Conservation (phyloP, 2,888 invertebrate genomes). For the Drosophila buzzatii region DNA sequence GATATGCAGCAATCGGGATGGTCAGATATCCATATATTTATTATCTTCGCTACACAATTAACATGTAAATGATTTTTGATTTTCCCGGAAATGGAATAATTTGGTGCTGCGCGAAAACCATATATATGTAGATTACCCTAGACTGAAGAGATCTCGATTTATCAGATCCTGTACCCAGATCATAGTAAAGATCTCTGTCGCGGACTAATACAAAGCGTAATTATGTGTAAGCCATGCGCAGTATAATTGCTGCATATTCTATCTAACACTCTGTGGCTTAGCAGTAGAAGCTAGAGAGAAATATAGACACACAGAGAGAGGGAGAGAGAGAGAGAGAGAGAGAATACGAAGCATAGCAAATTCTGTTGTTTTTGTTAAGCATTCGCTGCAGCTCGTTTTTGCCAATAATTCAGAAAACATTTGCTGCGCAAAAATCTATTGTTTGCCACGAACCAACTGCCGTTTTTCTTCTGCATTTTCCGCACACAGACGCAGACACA, state of each 20-base stretch:
- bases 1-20: slow-evolving; percentile 20
- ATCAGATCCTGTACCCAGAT: slow-evolving; percentile 32
- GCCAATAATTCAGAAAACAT: slow-evolving; percentile 35
- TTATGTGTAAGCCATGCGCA: slow-evolving; percentile 43
- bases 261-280: background rate
- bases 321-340: background rate
- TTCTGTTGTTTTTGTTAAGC: slow-evolving; percentile 41
- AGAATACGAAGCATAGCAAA: slow-evolving; percentile 46
- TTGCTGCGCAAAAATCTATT: slow-evolving; percentile 48
- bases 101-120: slow-evolving; percentile 25
- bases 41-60: slow-evolving; percentile 11
- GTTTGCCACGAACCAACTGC: slow-evolving; percentile 63
- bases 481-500: slow-evolving; percentile 36
- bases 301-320: background rate
- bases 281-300: background rate
- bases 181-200: slow-evolving; percentile 22
- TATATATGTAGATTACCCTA: slow-evolving; percentile 11
- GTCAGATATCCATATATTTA: slow-evolving; percentile 5
- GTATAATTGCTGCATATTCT: slow-evolving; percentile 9
- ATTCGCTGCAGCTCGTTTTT: slow-evolving; percentile 70
- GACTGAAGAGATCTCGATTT: slow-evolving; percentile 29
- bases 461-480: slow-evolving; percentile 72
- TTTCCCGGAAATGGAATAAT: slow-evolving; percentile 34
- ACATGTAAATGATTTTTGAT: slow-evolving; percentile 20
- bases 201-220: slow-evolving; percentile 35